A percentile compares a stretch with the other conserved stretches of the same genome.
These are phyloP conservation scores for Mystacornis crossleyi DNA, from an alignment of 2,113 vertebrate genomes.

Conservation along the genomic window DNA sequence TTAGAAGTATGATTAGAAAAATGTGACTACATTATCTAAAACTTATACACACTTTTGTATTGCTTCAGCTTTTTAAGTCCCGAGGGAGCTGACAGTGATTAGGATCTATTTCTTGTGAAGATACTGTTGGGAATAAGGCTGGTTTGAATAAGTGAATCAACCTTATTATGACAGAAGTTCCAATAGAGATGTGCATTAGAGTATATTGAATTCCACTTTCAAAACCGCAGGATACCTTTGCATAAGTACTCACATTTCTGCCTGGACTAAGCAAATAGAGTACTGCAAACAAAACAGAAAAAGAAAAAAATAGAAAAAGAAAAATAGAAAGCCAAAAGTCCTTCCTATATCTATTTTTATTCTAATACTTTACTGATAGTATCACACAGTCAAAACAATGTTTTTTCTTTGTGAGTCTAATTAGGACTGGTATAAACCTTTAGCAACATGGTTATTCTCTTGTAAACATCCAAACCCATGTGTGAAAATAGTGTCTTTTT, in stretches of 20 bases:
- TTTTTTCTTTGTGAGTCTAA: not conserved
- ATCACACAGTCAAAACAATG: not conserved
- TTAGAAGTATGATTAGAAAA: conserved; percentile 73
- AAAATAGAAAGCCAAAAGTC: not conserved
- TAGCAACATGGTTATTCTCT: not conserved
- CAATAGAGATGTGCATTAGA: conserved; percentile 40
- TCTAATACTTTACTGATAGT: not conserved
- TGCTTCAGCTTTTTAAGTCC: conserved; percentile 63
- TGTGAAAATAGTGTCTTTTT: not conserved
- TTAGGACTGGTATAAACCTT: not conserved
- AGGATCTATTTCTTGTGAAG: conserved; percentile 69
- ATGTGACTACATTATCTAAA: conserved; percentile 70
- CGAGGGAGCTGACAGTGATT: conserved; percentile 44
- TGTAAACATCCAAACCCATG: not conserved
- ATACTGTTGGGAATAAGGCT: conserved; percentile 63
- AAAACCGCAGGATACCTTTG: conserved; percentile 33
- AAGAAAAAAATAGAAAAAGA: not conserved
- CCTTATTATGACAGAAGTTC: conserved; percentile 57
- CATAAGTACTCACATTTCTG: not conserved
- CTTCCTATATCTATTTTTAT: not conserved
- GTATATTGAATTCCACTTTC: conserved; percentile 33
- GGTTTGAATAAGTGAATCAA: conserved; percentile 64
- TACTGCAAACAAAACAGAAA: not conserved
- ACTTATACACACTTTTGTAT: conserved; percentile 53
- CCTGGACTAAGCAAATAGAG: not conserved